These are phyloP conservation scores for Reinhardtius hippoglossoides DNA, from an alignment of 2,113 vertebrate species.

Conservation along the genomic window DNA sequence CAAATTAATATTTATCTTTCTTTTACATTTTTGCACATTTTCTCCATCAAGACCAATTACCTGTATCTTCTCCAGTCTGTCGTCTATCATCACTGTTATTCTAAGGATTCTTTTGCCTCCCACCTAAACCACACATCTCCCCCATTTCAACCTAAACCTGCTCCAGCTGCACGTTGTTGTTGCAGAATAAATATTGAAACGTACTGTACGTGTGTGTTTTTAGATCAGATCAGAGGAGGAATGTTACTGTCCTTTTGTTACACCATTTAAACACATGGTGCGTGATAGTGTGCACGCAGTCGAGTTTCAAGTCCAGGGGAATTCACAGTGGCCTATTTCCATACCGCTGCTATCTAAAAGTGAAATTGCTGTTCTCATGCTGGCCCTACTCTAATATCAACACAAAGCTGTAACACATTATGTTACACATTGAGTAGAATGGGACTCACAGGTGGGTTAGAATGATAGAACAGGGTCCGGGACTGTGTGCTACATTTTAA, in stretches of 20 bases:
- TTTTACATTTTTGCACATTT: not conserved
- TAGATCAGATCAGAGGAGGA: conserved; percentile 19
- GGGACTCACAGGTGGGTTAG: not conserved
- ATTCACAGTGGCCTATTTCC: conserved; percentile 72
- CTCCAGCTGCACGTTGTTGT: not conserved
- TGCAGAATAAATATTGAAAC: not conserved
- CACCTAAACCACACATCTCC: not conserved
- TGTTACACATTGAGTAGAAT: not conserved
- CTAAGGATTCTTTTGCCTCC: not conserved
- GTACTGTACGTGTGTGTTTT: not conserved
- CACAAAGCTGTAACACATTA: conserved; percentile 1
- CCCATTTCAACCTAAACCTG: not conserved
- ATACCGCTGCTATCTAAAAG: conserved; percentile 60
- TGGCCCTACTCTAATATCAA: conserved; percentile 18
- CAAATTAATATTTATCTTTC: not conserved
- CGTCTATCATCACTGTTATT: not conserved
- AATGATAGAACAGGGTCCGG: not conserved
- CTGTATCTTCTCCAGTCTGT: not conserved
- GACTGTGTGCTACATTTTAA: not conserved
- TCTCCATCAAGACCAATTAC: not conserved
- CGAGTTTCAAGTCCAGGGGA: conserved; percentile 70
- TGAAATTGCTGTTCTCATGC: conserved; percentile 52
- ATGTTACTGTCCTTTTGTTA: conserved; percentile 24
- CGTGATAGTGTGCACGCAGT: not conserved
- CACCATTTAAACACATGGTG: not conserved